Conservation (phyloP, 2,888 invertebrate genomes). For the Drosophila neotestacea region DNA sequence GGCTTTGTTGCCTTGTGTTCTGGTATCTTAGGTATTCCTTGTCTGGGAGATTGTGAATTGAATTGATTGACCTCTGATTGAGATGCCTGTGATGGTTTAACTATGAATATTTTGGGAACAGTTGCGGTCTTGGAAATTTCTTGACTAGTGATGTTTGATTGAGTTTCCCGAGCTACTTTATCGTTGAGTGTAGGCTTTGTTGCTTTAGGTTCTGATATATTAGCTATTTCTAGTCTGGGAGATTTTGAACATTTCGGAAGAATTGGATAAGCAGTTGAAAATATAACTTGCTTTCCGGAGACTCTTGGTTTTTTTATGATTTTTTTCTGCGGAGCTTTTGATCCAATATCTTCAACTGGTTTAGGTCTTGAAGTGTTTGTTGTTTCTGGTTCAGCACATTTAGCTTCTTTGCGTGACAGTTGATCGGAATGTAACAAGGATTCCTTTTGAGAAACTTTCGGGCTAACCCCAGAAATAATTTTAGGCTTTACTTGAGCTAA, state of each 20-base stretch:
- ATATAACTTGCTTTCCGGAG: constrained; percentile 1
- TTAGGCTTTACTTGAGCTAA: not conserved
- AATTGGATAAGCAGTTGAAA: not conserved
- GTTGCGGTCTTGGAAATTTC: too few species aligned
- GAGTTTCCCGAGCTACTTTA: not conserved
- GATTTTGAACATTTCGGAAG: not conserved
- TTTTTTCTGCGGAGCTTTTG: not conserved
- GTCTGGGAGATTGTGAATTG: not conserved
- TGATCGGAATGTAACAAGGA: not conserved
- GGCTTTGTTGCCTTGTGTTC: too few species aligned
- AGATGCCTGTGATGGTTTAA: not conserved
- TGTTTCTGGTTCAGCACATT: not conserved
- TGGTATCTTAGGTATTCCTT: not conserved
- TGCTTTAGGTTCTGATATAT: not conserved
- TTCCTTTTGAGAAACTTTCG: not conserved
- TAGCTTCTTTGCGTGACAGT: not conserved
- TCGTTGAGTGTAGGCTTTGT: not conserved
- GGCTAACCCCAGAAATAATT: too few species aligned
- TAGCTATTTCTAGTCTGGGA: not conserved
- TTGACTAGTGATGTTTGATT: not conserved
- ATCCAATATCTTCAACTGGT: not conserved
- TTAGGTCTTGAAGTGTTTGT: not conserved
- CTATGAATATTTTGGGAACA: not conserved
- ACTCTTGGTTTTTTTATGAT: not conserved
- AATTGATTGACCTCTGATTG: not conserved